Evolutionary conservation across 2,888 invertebrate species (phyloP).

Genomic region (Diarsia mendica): DNA sequence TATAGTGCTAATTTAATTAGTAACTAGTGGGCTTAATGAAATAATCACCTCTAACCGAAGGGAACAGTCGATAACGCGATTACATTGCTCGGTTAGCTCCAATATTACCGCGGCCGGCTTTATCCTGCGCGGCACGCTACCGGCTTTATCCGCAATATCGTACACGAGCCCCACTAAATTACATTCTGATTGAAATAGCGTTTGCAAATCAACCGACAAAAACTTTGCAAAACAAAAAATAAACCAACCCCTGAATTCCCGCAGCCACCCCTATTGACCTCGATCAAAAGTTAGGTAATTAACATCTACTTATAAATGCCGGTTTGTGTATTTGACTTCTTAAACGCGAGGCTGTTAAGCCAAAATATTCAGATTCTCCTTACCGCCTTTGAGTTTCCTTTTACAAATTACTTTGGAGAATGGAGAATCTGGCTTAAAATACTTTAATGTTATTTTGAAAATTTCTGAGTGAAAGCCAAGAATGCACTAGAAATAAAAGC

Average conservation of each 20-base stretch:
- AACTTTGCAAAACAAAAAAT: conserved; percentile 43
- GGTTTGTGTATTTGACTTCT: conserved; percentile 50
- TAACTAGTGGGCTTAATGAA: conserved; percentile 50
- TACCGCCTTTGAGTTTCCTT: conserved; percentile 47
- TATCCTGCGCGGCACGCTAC: conserved; percentile 34
- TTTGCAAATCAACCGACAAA: conserved; percentile 34
- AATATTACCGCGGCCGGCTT: conserved; percentile 39
- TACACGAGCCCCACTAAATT: conserved; percentile 39
- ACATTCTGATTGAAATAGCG: conserved; percentile 49
- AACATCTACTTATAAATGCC: conserved; percentile 51
- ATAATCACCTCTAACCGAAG: conserved; percentile 63
- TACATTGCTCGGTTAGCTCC: conserved; percentile 54
- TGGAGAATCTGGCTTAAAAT: conserved; percentile 36
- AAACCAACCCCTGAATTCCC: conserved; percentile 25
- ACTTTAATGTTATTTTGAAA: conserved; percentile 52
- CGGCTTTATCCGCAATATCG: conserved; percentile 31
- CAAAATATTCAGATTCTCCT: conserved; percentile 49
- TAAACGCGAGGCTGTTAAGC: conserved; percentile 32
- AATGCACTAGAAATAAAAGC: conserved; percentile 61
- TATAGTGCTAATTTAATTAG: conserved; percentile 13
- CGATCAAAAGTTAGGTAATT: conserved; percentile 57
- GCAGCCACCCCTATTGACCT: conserved; percentile 42
- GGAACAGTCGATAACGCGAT: conserved; percentile 63
- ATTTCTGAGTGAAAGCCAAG: conserved; percentile 41
- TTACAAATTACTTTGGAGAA: conserved; percentile 49